Percentiles rank a stretch among this genome's conserved stretches.
Conservation (phyloP, 2,113 vertebrate genomes). For the Phylloscopus whistleri region DNA sequence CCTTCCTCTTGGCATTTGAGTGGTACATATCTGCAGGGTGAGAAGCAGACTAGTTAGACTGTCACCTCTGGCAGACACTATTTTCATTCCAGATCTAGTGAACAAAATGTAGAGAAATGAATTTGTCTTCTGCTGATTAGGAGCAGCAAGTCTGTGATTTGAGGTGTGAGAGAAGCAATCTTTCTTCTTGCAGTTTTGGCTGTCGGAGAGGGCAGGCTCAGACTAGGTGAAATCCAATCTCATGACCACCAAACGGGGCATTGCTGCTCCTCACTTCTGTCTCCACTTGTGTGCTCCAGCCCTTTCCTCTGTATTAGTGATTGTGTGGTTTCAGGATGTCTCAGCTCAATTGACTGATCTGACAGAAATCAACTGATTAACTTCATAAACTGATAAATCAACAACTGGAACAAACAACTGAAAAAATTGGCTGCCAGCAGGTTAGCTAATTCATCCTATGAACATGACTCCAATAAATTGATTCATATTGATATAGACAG, state of each 20-base stretch:
- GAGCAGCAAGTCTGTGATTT: neutral
- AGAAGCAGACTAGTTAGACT: neutral
- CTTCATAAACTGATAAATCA: neutral
- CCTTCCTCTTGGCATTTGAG: neutral
- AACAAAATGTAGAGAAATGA: neutral
- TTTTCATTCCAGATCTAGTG: neutral
- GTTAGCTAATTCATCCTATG: neutral
- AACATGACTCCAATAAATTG: neutral
- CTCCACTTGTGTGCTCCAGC: neutral
- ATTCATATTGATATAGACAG: neutral
- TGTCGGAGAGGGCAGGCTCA: neutral
- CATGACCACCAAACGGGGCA: neutral
- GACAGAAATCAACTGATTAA: neutral
- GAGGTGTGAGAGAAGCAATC: neutral
- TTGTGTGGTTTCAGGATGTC: neutral
- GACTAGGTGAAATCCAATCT: neutral
- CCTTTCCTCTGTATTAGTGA: neutral
- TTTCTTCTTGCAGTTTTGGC: neutral
- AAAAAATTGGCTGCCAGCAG: neutral
- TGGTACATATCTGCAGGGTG: neutral
- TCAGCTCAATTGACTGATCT: neutral
- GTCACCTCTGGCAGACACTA: neutral
- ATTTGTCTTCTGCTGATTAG: neutral
- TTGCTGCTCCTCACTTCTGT: neutral
- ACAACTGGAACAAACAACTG: neutral